Evolutionary conservation across 2,797 vertebrate species (phyloP), one percentile per base, ranked within the genome.

Genomic region (Sebastiscus tertius): DNA sequence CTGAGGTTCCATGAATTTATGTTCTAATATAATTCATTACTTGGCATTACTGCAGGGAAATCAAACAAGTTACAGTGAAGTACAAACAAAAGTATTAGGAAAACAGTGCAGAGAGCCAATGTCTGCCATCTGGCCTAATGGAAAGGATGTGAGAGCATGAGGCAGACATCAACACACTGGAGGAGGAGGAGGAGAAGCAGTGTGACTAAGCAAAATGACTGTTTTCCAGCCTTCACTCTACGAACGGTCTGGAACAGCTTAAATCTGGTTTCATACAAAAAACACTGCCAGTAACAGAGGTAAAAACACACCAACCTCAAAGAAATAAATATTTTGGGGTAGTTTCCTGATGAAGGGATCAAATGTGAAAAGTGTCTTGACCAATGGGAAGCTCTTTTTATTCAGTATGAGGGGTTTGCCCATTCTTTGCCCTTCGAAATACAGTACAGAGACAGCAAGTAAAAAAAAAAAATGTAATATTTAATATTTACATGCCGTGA

Each of bases 101-200:
- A 91, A 92, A 82, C 46, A 61, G 24, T 7, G 5, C 1, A 26
- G 16, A 71, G 42, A 80, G 75, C 77, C 83, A 88, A 12, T 12
- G 73, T 88, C 87, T 81, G 56, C 71, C 77, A 80, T 92, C 64
- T 92, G 83, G 81, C 54, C 52, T 24, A 72, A 81, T 80, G 87
- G 89, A 93, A 90, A 89, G 82, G 86, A 84, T 52, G 26, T 86
- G 77, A 93, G 71, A 61, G 56, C 82, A 88, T 67, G 60, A 59
- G 77, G 78, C 39, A 86, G 81, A 92, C 83, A 77, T 90, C 82
- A 84, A 88, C 80, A 89, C 39, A 20, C 4, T 62, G 9, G 4
- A 8, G 42, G 49, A 64, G 65, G 58, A 80, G 46, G 49, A 64
- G 65, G 58, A 80, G 52, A 83, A 78, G 67, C 70, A 68, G 60